Percentiles rank a stretch among this genome's conserved stretches.
These are phyloP conservation scores for Carabus problematicus DNA, from an alignment of 2,888 invertebrate species.

Conservation along the genomic window DNA sequence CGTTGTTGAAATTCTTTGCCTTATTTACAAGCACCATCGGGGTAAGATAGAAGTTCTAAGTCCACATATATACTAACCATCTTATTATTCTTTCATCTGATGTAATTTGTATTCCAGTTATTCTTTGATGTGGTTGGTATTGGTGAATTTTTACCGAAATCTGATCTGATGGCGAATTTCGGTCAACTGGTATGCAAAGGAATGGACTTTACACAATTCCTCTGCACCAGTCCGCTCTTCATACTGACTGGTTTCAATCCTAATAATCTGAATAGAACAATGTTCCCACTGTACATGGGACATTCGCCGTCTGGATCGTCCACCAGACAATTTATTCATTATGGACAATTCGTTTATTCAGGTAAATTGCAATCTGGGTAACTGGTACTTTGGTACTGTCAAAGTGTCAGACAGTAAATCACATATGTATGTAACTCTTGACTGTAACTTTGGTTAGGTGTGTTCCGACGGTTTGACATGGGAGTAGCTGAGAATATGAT, in stretches of 20 bases:
- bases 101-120: conserved; percentile 53
- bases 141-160: conserved; percentile 69
- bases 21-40: conserved; percentile 58
- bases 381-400: neutral
- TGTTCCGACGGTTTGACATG: neutral
- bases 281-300: conserved; percentile 11
- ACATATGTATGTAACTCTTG: neutral
- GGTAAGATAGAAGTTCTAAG: conserved; percentile 52
- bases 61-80: no score
- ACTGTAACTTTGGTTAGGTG: neutral
- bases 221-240: conserved; percentile 72
- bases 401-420: neutral
- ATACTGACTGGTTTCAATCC: conserved; percentile 67
- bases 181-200: conserved; percentile 64
- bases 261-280: conserved; percentile 59
- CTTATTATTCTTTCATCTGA: neutral
- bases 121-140: conserved; percentile 59
- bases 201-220: conserved; percentile 61
- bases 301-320: conserved; percentile 22
- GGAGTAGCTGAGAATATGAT: conserved; percentile 3
- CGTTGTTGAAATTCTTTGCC: conserved; percentile 57
- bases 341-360: conserved; percentile 19
- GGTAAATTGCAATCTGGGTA: neutral
- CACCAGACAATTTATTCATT: conserved; percentile 13
- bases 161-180: conserved; percentile 60